Conservation (phyloP, 2,888 invertebrate genomes). For the Drosophila multiciliata region DNA sequence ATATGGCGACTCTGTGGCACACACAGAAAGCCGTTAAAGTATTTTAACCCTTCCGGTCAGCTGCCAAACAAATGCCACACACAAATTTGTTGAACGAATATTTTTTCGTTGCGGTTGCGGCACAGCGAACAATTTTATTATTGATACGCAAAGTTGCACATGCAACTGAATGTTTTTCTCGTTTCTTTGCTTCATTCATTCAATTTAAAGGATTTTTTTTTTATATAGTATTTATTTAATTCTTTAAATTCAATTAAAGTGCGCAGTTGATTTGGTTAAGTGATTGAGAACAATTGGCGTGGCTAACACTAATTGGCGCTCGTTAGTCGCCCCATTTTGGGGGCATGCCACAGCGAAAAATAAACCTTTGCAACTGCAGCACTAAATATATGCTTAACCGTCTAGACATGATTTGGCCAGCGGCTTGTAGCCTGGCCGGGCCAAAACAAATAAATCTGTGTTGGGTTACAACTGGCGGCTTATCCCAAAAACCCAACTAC, state of each 20-base stretch:
- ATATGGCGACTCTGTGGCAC: background rate
- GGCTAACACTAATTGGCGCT: conserved; percentile 52
- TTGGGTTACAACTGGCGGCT: conserved; percentile 55
- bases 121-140: conserved; percentile 39
- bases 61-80: conserved; percentile 21
- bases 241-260: conserved; percentile 58
- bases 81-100: conserved; percentile 22
- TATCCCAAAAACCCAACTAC: conserved; percentile 16
- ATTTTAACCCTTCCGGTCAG: conserved; percentile 30
- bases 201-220: conserved; percentile 3
- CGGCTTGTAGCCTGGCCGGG: conserved; percentile 37
- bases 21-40: background rate
- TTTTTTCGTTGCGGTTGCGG: conserved; percentile 44
- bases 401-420: conserved; percentile 71
- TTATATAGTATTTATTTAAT: conserved; percentile 33
- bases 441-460: conserved; percentile 67
- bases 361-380: conserved; percentile 13
- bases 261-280: conserved; percentile 14
- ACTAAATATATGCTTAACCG: conserved; percentile 58
- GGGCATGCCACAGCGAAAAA: background rate
- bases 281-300: conserved; percentile 37
- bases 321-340: conserved; percentile 40
- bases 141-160: conserved; percentile 40
- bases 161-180: conserved; percentile 4
- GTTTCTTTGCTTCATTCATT: background rate